Percentiles rank a stretch among this genome's conserved stretches.
phyloP scores from a whole-genome alignment of 2,888 invertebrate genomes.

The Cryptocephalus moraei region DNA sequence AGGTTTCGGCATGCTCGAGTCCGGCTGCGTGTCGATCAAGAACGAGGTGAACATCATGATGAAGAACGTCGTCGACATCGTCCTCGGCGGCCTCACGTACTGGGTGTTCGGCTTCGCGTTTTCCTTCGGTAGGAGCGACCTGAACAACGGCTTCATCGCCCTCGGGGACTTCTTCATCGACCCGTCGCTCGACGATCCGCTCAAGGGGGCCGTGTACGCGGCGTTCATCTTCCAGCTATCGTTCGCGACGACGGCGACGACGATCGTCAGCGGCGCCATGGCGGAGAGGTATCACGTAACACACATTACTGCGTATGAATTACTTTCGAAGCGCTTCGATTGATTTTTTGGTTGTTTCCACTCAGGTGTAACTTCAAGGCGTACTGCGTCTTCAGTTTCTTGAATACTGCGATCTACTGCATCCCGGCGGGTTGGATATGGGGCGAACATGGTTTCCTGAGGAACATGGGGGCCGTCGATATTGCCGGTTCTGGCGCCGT shows the following conservation, averaged over 20 bases:
- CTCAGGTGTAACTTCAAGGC: slow-evolving; percentile 79
- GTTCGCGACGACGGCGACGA: slow-evolving; percentile 83
- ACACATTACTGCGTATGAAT: background rate
- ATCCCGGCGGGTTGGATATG: slow-evolving; percentile 91
- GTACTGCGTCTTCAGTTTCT: slow-evolving; percentile 79
- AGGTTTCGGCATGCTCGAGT: slow-evolving; percentile 92
- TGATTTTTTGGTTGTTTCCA: background rate
- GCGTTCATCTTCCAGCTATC: slow-evolving; percentile 85
- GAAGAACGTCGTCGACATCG: slow-evolving; percentile 90
- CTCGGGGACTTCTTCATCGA: slow-evolving; percentile 77
- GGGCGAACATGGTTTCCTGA: slow-evolving; percentile 80
- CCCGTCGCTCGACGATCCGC: slow-evolving; percentile 57
- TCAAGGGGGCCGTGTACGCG: slow-evolving; percentile 79
- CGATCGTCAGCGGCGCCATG: slow-evolving; percentile 91
- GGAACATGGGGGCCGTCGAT: slow-evolving; percentile 76
- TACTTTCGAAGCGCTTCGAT: background rate
- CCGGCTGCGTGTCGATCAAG: slow-evolving; percentile 84
- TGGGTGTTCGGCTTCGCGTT: slow-evolving; percentile 93
- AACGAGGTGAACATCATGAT: slow-evolving; percentile 97
- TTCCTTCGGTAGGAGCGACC: slow-evolving; percentile 68
- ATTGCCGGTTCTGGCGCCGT: slow-evolving; percentile 89
- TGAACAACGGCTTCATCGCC: slow-evolving; percentile 72
- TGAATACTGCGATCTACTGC: slow-evolving; percentile 85
- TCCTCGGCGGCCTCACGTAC: slow-evolving; percentile 81
- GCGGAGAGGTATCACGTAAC: slow-evolving; percentile 66